Evolutionary conservation across 2,113 vertebrate genomes (phyloP).

Genomic region (Sprattus sprattus): DNA sequence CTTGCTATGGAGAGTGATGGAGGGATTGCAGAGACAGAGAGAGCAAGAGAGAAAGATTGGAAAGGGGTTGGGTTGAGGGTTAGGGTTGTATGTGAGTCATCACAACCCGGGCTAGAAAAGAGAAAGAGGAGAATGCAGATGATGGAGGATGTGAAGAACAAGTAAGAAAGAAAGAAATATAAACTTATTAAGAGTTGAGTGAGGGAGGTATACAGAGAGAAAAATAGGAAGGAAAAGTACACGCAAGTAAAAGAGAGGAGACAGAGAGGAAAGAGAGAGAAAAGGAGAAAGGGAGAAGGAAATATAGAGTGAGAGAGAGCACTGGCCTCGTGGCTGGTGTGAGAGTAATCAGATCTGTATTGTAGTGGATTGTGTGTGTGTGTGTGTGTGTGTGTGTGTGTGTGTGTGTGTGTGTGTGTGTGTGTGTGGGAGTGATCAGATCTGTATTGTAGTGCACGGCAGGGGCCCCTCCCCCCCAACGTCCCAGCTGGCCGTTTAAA

Average conservation of each 20-base stretch:
- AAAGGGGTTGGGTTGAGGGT: too few relatives aligned
- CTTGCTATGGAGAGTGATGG: too few relatives aligned
- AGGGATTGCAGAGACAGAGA: too few relatives aligned
- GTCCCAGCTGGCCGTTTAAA: background rate
- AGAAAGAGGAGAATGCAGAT: background rate
- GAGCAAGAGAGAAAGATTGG: too few relatives aligned
- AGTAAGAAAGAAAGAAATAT: background rate
- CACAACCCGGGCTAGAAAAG: background rate
- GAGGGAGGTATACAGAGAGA: background rate
- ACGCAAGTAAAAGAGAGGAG: background rate
- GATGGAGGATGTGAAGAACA: background rate
- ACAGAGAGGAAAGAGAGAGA: constrained; percentile 11
- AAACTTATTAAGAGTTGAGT: background rate
- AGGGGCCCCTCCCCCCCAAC: background rate
- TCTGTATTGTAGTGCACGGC: constrained; percentile 40
- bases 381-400: too few relatives aligned
- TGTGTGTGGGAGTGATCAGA: constrained; percentile 52
- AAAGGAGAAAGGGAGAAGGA: constrained; percentile 2
- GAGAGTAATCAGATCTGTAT: constrained; percentile 50
- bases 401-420: too few relatives aligned
- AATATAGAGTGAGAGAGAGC: background rate
- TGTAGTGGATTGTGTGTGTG: too few relatives aligned
- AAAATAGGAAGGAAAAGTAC: background rate
- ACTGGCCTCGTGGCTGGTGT: constrained; percentile 41
- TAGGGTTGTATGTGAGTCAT: background rate